Conservation (phyloP, 1,140 invertebrate genomes). For the Drosophila orosa region DNA sequence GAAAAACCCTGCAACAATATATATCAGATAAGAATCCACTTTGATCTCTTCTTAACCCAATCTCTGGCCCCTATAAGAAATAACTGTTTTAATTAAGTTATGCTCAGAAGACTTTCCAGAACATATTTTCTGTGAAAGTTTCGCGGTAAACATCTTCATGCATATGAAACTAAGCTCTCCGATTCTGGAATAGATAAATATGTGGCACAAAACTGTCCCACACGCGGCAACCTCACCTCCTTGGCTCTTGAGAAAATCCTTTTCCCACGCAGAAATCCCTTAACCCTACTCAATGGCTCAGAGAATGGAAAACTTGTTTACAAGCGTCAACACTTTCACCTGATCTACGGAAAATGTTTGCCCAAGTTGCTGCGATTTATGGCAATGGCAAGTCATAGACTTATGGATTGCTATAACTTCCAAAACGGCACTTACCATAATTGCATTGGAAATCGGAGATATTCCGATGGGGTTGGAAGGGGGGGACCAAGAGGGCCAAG, state of each 20-base stretch:
- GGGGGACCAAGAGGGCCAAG: background rate
- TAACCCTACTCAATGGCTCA: slow-evolving; percentile 42
- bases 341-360: slow-evolving; percentile 45
- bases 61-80: slow-evolving; percentile 26
- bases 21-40: slow-evolving; percentile 13
- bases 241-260: slow-evolving; percentile 10
- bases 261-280: slow-evolving; percentile 15
- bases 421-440: slow-evolving; percentile 78
- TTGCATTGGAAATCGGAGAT: slow-evolving; percentile 65
- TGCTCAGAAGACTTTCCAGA: slow-evolving; percentile 16
- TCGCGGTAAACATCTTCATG: slow-evolving; percentile 47
- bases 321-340: slow-evolving; percentile 75
- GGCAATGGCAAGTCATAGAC: slow-evolving; percentile 74
- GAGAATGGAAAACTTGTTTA: slow-evolving; percentile 67
- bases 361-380: slow-evolving; percentile 74
- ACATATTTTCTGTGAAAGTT: slow-evolving; percentile 13
- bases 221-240: background rate
- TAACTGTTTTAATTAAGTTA: slow-evolving; percentile 44
- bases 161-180: slow-evolving; percentile 46
- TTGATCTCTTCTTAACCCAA: slow-evolving; percentile 19
- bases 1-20: slow-evolving; percentile 4
- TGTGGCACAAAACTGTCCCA: slow-evolving; percentile 28
- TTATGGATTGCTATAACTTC: slow-evolving; percentile 77
- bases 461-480: slow-evolving; percentile 5
- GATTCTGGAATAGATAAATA: slow-evolving; percentile 39